Evolutionary conservation across 2,113 vertebrate genomes (phyloP).

Genomic region (Delphinus delphis): DNA sequence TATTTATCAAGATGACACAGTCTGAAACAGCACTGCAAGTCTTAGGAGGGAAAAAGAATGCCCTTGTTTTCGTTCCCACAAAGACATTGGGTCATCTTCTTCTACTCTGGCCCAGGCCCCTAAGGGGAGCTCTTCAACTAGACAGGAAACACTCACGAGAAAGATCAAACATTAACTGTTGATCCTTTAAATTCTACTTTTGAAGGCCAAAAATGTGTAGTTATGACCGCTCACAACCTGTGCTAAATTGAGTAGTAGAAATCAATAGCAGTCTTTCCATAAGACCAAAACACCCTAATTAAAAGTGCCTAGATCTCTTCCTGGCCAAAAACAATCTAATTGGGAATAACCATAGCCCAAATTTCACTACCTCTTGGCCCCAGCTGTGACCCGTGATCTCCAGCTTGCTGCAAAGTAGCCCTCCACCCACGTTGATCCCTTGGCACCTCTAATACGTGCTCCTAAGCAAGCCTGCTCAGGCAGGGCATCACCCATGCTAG

Average conservation of each 20-base stretch:
- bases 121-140: background rate
- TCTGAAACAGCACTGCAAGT: background rate
- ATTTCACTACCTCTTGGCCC: background rate
- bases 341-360: background rate
- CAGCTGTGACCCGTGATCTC: background rate
- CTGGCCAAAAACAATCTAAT: background rate
- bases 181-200: background rate
- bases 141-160: background rate
- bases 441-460: background rate
- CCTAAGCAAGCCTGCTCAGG: background rate
- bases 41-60: background rate
- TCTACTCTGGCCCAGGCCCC: background rate
- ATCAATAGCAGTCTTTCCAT: background rate
- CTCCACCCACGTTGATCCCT: background rate
- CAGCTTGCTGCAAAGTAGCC: background rate
- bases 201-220: background rate
- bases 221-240: constrained; percentile 10
- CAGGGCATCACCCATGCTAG: background rate
- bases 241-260: background rate
- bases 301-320: constrained; percentile 26
- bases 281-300: background rate
- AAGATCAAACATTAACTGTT: background rate
- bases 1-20: background rate
- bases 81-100: background rate
- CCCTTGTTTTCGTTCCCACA: background rate